These are phyloP conservation scores for Rhingia campestris DNA, from an alignment of 2,888 invertebrate genomes.

Conservation along the genomic window DNA sequence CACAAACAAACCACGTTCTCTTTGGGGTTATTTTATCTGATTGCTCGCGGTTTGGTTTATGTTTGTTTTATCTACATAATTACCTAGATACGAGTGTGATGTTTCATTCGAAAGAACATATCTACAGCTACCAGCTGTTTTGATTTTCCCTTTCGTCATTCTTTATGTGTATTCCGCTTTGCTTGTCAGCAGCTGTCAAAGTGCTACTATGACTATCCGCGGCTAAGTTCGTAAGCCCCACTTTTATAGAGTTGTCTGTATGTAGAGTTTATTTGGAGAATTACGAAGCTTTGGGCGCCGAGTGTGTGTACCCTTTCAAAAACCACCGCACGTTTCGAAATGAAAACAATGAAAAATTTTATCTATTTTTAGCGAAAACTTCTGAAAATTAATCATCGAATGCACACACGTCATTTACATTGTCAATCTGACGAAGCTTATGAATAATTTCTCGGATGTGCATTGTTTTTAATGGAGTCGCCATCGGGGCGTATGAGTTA, in stretches of 20 bases:
- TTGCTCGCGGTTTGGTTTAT: conserved; percentile 4
- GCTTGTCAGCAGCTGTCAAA: neutral
- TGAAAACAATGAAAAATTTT: neutral
- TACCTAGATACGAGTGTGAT: neutral
- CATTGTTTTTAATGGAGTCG: conserved; percentile 31
- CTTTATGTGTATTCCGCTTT: conserved; percentile 21
- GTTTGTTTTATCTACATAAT: conserved; percentile 19
- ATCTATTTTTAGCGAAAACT: conserved; percentile 38
- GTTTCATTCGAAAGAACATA: neutral
- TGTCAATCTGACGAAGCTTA: conserved; percentile 8
- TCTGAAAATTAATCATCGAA: conserved; percentile 14
- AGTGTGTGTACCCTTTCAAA: neutral
- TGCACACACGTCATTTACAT: neutral
- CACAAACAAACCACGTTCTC: conserved; percentile 6
- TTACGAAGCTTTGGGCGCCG: neutral
- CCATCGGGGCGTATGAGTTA: conserved; percentile 62
- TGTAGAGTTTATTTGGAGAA: neutral
- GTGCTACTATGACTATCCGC: neutral
- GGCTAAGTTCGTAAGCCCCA: neutral
- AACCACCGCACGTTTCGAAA: conserved; percentile 22
- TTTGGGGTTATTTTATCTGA: conserved; percentile 6
- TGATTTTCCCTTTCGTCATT: conserved; percentile 4
- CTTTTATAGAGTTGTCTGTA: neutral
- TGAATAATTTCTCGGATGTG: conserved; percentile 25
- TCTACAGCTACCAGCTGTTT: conserved; percentile 23